phyloP scores from a whole-genome alignment of 2,888 invertebrate species.

The Epirrhoe alternata region DNA sequence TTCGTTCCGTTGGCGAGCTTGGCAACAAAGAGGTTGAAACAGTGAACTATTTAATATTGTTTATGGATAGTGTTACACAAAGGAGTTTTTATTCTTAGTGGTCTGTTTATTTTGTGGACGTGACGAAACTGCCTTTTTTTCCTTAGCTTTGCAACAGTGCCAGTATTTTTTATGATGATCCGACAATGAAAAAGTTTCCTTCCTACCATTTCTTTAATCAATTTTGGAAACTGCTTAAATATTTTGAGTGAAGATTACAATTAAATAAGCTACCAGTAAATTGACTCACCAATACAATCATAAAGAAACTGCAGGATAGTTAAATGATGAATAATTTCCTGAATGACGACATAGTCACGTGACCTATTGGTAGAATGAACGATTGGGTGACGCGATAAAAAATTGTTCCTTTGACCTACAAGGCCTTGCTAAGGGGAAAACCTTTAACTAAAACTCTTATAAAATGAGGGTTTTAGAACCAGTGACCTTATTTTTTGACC shows the following conservation, averaged over 20 bases:
- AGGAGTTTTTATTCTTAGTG: constrained; percentile 35
- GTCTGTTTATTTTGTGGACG: neutral
- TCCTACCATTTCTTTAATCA: too few species aligned
- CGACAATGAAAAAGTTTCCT: too few species aligned
- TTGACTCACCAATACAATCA: neutral
- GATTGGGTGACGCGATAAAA: neutral
- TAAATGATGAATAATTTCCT: neutral
- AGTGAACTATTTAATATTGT: constrained; percentile 25
- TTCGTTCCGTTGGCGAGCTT: constrained; percentile 29
- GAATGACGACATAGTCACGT: neutral
- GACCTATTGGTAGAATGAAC: neutral
- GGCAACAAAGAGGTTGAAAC: constrained; percentile 34
- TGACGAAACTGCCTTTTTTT: neutral
- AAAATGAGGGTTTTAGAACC: too few species aligned
- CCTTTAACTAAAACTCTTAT: too few species aligned
- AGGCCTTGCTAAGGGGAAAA: neutral
- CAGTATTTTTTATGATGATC: too few species aligned
- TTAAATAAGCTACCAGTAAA: too few species aligned
- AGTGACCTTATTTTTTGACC: too few species aligned
- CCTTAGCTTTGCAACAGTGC: too few species aligned
- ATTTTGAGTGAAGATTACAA: too few species aligned
- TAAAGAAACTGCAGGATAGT: neutral
- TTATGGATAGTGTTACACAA: constrained; percentile 40
- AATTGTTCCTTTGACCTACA: neutral
- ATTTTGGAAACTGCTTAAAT: too few species aligned